phyloP scores from a whole-genome alignment of 2,113 vertebrate genomes.

The Microtus ochrogaster region DNA sequence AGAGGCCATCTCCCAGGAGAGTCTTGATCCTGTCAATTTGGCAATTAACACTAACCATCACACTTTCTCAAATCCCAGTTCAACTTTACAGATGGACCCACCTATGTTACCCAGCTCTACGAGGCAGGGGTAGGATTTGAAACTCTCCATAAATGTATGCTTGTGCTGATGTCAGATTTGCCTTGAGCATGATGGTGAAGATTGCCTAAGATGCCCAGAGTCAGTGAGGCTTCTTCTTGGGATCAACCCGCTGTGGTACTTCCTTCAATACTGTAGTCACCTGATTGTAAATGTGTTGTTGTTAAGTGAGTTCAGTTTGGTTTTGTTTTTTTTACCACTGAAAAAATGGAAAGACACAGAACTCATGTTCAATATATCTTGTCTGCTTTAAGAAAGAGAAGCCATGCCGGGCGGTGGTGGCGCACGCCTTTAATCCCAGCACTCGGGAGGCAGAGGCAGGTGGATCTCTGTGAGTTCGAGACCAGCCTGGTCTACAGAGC shows the following conservation, averaged over 20 bases:
- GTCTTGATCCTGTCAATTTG: neutral
- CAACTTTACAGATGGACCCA: neutral
- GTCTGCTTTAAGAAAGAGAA: neutral
- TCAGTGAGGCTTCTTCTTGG: accelerated
- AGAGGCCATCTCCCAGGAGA: neutral
- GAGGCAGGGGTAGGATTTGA: neutral
- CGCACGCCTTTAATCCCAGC: too few relatives aligned
- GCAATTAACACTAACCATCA: neutral
- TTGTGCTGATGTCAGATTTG: neutral
- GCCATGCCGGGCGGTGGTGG: too few relatives aligned
- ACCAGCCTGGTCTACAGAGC: too few relatives aligned
- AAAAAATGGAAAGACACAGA: neutral
- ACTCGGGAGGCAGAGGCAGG: too few relatives aligned
- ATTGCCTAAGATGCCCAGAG: neutral
- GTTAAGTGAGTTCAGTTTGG: neutral
- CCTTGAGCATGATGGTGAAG: accelerated
- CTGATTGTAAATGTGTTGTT: neutral
- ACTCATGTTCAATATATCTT: neutral
- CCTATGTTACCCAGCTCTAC: neutral
- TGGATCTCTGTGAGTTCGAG: too few relatives aligned
- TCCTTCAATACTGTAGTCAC: neutral
- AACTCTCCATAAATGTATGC: neutral
- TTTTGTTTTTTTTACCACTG: slow-evolving; percentile 38
- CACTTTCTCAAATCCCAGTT: neutral
- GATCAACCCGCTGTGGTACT: accelerated